Percentiles rank a stretch among this genome's conserved stretches.
phyloP scores from a whole-genome alignment of 2,797 vertebrate genomes.

The Phoebastria nigripes region DNA sequence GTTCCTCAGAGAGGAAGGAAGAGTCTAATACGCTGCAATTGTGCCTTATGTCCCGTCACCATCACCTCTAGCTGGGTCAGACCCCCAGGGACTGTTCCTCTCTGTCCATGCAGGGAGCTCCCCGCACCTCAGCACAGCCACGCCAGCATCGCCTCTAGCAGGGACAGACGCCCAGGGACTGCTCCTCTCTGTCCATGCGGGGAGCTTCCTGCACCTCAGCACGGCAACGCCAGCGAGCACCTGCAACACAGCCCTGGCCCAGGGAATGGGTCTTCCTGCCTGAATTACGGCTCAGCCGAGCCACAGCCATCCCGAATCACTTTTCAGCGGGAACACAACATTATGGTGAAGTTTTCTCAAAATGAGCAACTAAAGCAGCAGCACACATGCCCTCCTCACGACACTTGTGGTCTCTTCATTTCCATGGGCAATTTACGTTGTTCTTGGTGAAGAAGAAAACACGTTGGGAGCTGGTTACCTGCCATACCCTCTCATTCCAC shows the following conservation, averaged over 20 bases:
- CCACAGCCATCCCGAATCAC: not conserved
- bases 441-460: not conserved
- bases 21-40: not conserved
- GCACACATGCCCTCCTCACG: not conserved
- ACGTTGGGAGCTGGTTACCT: not conserved
- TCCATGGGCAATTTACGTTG: not conserved
- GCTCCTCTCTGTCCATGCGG: not conserved
- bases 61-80: not conserved
- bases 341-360: not conserved
- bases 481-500: not conserved
- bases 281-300: rapidly evolving
- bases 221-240: rapidly evolving
- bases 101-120: not conserved
- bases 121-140: not conserved
- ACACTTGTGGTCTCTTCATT: not conserved
- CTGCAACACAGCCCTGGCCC: not conserved
- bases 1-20: not conserved
- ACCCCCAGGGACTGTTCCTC: not conserved
- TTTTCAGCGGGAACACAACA: not conserved
- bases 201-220: not conserved
- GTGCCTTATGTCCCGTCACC: not conserved
- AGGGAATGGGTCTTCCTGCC: not conserved
- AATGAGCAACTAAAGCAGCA: not conserved
- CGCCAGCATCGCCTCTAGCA: not conserved
- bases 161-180: not conserved